Evolutionary conservation across 2,888 invertebrate genomes (phyloP).

Genomic region (Bombylius discolor): DNA sequence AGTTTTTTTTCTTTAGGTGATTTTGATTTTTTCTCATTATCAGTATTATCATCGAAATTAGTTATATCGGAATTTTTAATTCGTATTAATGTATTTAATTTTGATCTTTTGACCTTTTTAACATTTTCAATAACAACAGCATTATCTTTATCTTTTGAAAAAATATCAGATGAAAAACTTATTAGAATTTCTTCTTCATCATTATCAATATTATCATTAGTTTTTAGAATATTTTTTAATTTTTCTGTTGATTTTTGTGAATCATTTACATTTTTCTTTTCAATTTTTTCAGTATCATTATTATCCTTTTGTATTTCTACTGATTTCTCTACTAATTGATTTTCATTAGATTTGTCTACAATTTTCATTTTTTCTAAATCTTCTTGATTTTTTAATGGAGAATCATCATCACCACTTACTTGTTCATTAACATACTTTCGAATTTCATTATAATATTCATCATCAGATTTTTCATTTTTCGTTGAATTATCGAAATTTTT

Average conservation of each 20-base stretch:
- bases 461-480: not conserved
- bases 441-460: not conserved
- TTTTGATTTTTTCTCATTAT: no score
- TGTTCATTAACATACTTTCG: not conserved
- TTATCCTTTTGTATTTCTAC: not conserved
- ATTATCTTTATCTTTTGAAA: not conserved
- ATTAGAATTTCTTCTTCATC: not conserved
- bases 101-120: not conserved
- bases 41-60: no score
- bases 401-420: no score
- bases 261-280: not conserved
- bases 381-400: no score
- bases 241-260: no score
- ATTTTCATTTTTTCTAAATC: no score
- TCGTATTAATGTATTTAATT: no score
- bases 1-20: no score
- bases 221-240: not conserved
- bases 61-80: no score
- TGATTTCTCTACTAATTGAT: no score
- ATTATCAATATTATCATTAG: not conserved
- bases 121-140: not conserved
- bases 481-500: no score
- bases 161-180: not conserved
- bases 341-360: no score
- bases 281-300: not conserved